Base-by-base conservation (phyloP, 2,797 vertebrate species). In the Martes flavigula region DNA sequence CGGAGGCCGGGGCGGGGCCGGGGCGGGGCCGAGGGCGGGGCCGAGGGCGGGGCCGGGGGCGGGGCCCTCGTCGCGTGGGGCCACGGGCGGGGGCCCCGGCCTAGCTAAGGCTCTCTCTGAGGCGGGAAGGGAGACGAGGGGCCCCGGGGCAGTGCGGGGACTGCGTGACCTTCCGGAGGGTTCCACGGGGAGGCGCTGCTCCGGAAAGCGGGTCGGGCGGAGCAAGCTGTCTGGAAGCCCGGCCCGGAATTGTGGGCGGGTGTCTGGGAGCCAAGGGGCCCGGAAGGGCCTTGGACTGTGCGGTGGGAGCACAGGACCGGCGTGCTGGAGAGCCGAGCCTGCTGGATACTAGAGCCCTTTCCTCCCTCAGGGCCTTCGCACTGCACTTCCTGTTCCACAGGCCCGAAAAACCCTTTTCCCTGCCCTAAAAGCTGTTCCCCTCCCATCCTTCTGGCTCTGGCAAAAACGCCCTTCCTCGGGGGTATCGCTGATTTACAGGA, bases 131-230 rank as follows among this genome's bases (percentile, higher is more conserved):
- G 60, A 75, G 75, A 8, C 13, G 20, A 27, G 23, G 20, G 17
- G 54, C 15, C 12, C 27, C 1, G 10, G 48, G 17, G 32, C 32
- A 3, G 38, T 20, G 21, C 4, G 43, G 64, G 1, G 56, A 21
- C 30, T 27, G 56, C 2, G 21, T 10, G 58, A 78, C 83, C 11
- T 89, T 88, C 18, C 14, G 14, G 27, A 97, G 60, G 38, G 46
- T 95, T 56, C 43, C 78, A 17, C 51, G 64, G 77, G 38, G 62
- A 40, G 46, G 38, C 32, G n/a, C 90, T 82, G 30, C 60, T 85
- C n/a, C 6, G 5, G 54, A 72, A 78, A 35, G 87, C 5, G 1
- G 20, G 38, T 68, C 10, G 12, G 23, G 62, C 78, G 9, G 32
- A 60, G 25, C n/a, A 35, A 5, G 30, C 9, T 14, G 54, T 43